phyloP scores from a whole-genome alignment of 1,140 invertebrate genomes.

The Scaptomyza montana region DNA sequence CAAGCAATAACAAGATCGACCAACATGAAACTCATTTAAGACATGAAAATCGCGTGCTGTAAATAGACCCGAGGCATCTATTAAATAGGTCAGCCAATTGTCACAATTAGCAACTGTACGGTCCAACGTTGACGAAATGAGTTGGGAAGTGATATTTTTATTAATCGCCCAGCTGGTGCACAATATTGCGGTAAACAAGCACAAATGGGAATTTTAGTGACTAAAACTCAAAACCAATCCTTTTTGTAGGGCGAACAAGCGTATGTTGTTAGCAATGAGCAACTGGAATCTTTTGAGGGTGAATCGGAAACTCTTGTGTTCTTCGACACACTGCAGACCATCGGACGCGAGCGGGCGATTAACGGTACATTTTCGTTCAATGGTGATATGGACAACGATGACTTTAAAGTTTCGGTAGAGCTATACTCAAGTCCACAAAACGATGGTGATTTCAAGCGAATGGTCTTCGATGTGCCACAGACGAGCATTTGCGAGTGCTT shows the following conservation, averaged over 20 bases:
- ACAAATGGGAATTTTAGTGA: neutral
- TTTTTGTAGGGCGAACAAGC: conserved; percentile 59
- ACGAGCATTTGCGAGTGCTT: conserved; percentile 75
- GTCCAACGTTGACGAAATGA: conserved; percentile 43
- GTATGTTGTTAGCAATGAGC: conserved; percentile 70
- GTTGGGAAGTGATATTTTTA: conserved; percentile 36
- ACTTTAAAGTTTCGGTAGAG: conserved; percentile 74
- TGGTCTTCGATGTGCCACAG: conserved; percentile 75
- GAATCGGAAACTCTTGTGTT: conserved; percentile 62
- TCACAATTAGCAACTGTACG: neutral
- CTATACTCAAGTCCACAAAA: conserved; percentile 70
- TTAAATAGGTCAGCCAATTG: conserved; percentile 53
- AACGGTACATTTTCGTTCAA: conserved; percentile 65
- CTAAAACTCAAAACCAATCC: too few species aligned
- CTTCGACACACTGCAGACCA: conserved; percentile 55
- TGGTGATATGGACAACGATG: conserved; percentile 73
- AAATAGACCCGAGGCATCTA: neutral
- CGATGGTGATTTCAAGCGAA: conserved; percentile 73
- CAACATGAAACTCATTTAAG: conserved; percentile 21
- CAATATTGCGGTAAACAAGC: conserved; percentile 48
- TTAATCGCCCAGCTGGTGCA: conserved; percentile 40
- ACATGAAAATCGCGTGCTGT: conserved; percentile 58
- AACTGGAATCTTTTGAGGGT: conserved; percentile 69
- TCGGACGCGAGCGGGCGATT: conserved; percentile 62
- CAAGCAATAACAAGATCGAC: conserved; percentile 29